phyloP scores from a whole-genome alignment of 2,797 vertebrate species.

The Pyrocephalus nanus region DNA sequence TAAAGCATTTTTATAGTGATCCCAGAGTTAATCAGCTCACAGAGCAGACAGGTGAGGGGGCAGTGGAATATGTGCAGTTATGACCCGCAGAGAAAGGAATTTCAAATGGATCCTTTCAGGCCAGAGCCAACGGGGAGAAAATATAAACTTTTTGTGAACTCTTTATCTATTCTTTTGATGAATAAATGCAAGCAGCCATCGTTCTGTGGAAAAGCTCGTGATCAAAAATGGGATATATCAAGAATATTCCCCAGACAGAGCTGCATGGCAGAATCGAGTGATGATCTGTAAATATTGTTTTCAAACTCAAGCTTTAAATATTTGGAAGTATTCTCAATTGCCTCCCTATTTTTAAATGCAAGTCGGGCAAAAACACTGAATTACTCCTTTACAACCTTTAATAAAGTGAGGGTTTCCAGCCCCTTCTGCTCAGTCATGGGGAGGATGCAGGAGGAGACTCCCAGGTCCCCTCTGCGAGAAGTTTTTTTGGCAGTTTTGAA shows the following conservation, averaged over 20 bases:
- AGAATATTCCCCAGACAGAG: conserved; percentile 3
- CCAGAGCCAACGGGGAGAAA: neutral
- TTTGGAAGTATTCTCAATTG: conserved; percentile 42
- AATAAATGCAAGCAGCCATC: conserved; percentile 15
- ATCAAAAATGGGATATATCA: neutral
- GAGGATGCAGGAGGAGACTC: conserved; percentile 7
- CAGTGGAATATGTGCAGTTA: neutral
- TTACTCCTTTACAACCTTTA: neutral
- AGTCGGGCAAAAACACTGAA: neutral
- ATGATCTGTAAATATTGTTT: conserved; percentile 41
- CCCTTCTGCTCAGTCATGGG: neutral
- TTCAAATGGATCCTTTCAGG: neutral
- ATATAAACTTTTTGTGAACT: neutral
- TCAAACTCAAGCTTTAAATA: neutral
- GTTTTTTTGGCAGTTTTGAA: conserved; percentile 45
- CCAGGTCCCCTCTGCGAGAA: neutral
- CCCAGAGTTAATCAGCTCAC: conserved; percentile 67
- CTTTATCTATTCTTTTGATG: conserved; percentile 39
- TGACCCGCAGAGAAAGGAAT: neutral
- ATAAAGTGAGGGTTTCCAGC: neutral
- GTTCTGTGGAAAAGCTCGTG: neutral
- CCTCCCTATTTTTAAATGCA: conserved; percentile 31
- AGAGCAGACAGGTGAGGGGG: conserved; percentile 59
- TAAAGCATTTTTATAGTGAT: conserved; percentile 79
- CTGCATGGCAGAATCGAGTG: neutral